Conservation (phyloP, 2,888 invertebrate genomes). For the Margaritifera margaritifera region DNA sequence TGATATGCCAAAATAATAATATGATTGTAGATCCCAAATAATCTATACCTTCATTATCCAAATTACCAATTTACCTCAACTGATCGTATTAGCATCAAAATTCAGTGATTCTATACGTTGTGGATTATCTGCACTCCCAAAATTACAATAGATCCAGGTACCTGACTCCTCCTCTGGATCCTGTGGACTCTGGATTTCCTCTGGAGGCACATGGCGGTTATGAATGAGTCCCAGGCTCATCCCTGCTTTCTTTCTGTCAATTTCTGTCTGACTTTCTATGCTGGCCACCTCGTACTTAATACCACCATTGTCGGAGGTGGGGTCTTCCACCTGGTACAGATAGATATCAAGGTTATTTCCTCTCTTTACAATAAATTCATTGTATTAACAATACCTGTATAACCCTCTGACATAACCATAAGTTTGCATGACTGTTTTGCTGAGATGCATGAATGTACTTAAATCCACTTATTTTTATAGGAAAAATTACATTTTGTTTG, state of each 20-base stretch:
- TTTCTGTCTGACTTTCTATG: conserved; percentile 83
- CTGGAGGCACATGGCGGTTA: conserved; percentile 51
- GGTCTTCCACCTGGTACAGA: conserved; percentile 46
- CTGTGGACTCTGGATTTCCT: conserved; percentile 65
- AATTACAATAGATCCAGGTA: conserved; percentile 15
- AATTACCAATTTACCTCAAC: too few relatives aligned
- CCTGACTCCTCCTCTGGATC: conserved; percentile 69
- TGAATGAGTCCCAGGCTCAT: conserved; percentile 67
- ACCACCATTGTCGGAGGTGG: conserved; percentile 52
- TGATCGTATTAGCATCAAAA: too few relatives aligned
- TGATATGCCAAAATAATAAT: too few relatives aligned
- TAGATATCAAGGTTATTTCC: background rate
- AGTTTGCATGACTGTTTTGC: too few relatives aligned
- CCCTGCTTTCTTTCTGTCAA: conserved; percentile 67
- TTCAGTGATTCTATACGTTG: background rate
- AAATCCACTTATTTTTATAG: too few relatives aligned
- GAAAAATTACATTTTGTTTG: too few relatives aligned
- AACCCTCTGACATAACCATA: too few relatives aligned
- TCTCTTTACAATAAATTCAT: background rate
- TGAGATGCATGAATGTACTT: too few relatives aligned
- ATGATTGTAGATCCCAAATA: too few relatives aligned
- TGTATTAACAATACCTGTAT: too few relatives aligned
- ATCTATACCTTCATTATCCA: too few relatives aligned
- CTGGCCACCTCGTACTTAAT: conserved; percentile 77
- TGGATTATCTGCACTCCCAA: background rate